Evolutionary conservation across 2,888 invertebrate genomes (phyloP).

Genomic region (Rutpela maculata): DNA sequence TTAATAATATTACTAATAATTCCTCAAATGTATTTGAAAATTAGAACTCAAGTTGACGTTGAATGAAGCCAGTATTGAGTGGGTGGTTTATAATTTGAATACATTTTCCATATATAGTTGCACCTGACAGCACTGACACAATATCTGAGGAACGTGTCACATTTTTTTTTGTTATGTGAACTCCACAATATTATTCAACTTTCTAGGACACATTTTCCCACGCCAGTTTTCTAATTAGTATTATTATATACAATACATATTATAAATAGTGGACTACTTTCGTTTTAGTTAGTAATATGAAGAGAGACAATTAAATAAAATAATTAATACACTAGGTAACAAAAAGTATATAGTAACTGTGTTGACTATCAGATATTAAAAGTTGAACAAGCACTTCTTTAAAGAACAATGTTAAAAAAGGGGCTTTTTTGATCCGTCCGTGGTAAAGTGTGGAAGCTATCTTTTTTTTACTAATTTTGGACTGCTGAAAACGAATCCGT

Average conservation of each 20-base stretch:
- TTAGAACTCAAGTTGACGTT: background rate
- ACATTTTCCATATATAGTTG: background rate
- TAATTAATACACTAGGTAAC: too few relatives aligned
- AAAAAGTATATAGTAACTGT: too few relatives aligned
- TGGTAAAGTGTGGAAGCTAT: too few relatives aligned
- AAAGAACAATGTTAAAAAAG: too few relatives aligned
- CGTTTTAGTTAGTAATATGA: background rate
- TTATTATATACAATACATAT: background rate
- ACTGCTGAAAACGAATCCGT: too few relatives aligned
- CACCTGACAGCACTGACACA: constrained; percentile 7
- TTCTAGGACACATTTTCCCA: background rate
- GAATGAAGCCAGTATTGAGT: background rate
- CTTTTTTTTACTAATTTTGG: too few relatives aligned
- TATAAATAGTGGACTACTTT: background rate
- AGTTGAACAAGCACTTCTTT: too few relatives aligned
- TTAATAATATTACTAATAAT: too few relatives aligned
- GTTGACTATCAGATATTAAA: too few relatives aligned
- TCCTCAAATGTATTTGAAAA: too few relatives aligned
- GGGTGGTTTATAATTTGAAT: constrained; percentile 21
- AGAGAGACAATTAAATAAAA: background rate
- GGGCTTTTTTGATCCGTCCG: too few relatives aligned
- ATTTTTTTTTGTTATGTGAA: background rate
- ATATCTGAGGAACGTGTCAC: background rate
- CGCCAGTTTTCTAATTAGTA: background rate
- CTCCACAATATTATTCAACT: too few relatives aligned